phyloP scores from a whole-genome alignment of 2,797 vertebrate genomes.

The Lagocephalus sceleratus region DNA sequence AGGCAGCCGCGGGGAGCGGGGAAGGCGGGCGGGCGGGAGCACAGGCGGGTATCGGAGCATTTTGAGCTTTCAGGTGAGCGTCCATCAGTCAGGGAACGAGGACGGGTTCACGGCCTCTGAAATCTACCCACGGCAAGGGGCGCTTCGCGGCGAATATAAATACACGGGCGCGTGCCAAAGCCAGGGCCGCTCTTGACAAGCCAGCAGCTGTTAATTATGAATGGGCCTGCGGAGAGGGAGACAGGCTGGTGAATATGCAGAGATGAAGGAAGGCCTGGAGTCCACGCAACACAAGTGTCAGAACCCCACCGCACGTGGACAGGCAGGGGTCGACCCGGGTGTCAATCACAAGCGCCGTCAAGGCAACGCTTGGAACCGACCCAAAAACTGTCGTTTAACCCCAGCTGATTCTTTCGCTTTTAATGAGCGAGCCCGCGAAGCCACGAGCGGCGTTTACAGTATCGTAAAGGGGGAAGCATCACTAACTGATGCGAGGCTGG shows the following conservation, averaged over 20 bases:
- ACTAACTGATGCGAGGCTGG: no score
- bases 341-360: conserved; percentile 72
- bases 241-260: conserved; percentile 83
- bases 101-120: conserved; percentile 77
- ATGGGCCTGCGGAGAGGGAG: conserved; percentile 80
- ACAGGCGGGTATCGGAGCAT: conserved; percentile 64
- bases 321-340: conserved; percentile 73
- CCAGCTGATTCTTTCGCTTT: conserved; percentile 50
- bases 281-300: conserved; percentile 77
- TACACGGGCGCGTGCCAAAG: conserved; percentile 76
- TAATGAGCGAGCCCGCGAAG: background rate
- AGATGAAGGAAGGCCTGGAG: conserved; percentile 65
- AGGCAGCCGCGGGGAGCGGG: conserved; percentile 13
- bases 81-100: conserved; percentile 75
- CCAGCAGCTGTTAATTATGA: conserved; percentile 87
- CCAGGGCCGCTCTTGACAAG: conserved; percentile 82
- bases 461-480: no score
- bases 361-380: conserved; percentile 65
- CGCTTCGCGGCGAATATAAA: conserved; percentile 79
- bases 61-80: conserved; percentile 75
- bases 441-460: no score
- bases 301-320: conserved; percentile 73
- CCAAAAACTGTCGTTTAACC: conserved; percentile 55
- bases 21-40: conserved; percentile 39
- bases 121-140: conserved; percentile 74